Conservation (phyloP, 2,113 vertebrate species). For the Elanus axillaris region DNA sequence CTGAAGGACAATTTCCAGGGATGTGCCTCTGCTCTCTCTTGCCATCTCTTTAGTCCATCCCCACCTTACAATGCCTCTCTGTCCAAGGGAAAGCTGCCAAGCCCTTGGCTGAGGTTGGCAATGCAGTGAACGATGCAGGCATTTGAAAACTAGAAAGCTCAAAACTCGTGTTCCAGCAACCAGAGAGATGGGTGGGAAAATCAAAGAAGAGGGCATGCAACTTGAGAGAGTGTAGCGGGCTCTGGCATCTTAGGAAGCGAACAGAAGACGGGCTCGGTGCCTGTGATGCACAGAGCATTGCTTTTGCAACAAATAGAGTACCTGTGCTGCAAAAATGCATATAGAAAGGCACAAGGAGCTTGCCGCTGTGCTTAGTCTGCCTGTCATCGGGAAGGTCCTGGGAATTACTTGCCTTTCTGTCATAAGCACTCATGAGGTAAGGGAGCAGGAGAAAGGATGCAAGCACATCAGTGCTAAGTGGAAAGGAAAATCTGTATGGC, state of each 20-base stretch:
- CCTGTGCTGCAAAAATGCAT: neutral
- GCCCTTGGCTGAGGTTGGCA: neutral
- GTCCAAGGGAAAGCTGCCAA: neutral
- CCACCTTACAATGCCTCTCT: neutral
- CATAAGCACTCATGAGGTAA: neutral
- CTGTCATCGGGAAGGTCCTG: neutral
- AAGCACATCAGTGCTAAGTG: neutral
- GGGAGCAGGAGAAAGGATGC: neutral
- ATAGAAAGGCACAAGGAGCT: neutral
- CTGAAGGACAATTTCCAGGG: neutral
- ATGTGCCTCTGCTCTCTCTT: neutral
- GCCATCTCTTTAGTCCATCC: neutral
- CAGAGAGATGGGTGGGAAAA: neutral
- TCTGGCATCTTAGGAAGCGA: accelerated
- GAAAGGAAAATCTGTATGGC: neutral
- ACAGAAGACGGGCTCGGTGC: neutral
- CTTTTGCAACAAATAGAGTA: neutral
- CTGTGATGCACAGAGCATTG: neutral
- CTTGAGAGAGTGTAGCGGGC: neutral
- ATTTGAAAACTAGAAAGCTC: neutral
- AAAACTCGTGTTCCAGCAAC: neutral
- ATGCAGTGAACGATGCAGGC: neutral
- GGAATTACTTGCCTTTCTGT: neutral
- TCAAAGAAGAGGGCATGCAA: neutral
- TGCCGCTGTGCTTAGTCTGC: neutral